These are phyloP conservation scores for Cerastis leucographa DNA, from an alignment of 2,888 invertebrate species.

Conservation along the genomic window DNA sequence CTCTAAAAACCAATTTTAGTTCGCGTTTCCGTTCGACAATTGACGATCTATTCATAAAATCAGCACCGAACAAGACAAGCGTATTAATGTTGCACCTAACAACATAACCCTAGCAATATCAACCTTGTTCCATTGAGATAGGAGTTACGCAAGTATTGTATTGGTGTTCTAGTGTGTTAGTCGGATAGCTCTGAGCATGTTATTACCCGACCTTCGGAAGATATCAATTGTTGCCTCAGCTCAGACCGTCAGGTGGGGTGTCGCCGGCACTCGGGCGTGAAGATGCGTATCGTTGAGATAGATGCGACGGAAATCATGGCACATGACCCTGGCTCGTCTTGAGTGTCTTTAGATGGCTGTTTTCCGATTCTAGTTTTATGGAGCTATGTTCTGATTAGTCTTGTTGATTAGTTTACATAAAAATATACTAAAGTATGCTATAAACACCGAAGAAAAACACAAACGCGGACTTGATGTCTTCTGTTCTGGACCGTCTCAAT, in stretches of 20 bases:
- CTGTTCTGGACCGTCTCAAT: not conserved
- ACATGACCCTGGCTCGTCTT: conserved; percentile 63
- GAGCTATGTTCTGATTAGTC: conserved; percentile 25
- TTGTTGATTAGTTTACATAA: conserved; percentile 6
- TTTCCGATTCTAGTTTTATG: conserved; percentile 46
- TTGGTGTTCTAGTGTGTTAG: conserved; percentile 42
- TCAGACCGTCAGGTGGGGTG: conserved; percentile 71
- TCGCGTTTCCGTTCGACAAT: conserved; percentile 79
- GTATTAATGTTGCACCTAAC: conserved; percentile 4
- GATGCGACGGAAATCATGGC: conserved; percentile 71
- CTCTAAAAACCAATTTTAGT: conserved; percentile 71
- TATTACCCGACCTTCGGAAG: conserved; percentile 88
- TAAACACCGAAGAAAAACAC: not conserved
- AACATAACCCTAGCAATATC: conserved; percentile 13
- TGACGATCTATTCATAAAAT: conserved; percentile 81
- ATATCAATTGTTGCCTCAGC: conserved; percentile 86
- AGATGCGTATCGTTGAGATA: conserved; percentile 80
- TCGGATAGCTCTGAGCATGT: conserved; percentile 73
- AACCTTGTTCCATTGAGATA: conserved; percentile 42
- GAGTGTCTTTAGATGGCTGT: conserved; percentile 53
- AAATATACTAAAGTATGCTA: not conserved
- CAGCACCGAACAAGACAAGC: conserved; percentile 67
- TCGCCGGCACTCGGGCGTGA: conserved; percentile 77
- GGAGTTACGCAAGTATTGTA: conserved; percentile 1
- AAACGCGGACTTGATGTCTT: not conserved